Evolutionary conservation across 2,113 vertebrate species (phyloP).

Genomic region (Steatornis caripensis): DNA sequence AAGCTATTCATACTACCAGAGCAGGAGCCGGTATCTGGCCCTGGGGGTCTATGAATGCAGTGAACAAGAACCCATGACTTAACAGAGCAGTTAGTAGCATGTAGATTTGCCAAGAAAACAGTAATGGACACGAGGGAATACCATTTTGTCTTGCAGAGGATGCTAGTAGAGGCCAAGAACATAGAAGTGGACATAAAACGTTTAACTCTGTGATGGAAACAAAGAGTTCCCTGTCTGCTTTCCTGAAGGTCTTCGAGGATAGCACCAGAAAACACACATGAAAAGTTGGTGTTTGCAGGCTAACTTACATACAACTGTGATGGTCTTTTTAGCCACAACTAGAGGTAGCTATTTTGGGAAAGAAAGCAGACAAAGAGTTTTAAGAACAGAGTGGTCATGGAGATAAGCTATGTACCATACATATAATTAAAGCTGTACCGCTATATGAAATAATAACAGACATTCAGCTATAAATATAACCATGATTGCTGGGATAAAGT

Average conservation of each 20-base stretch:
- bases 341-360: neutral
- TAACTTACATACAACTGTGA: neutral
- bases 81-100: neutral
- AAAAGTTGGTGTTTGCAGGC: neutral
- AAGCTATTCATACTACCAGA: neutral
- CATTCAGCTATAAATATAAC: slow-evolving; percentile 13
- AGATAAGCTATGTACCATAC: neutral
- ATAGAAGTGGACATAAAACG: slow-evolving; percentile 5
- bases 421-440: neutral
- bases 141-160: slow-evolving; percentile 13
- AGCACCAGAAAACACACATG: neutral
- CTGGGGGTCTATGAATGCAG: neutral
- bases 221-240: neutral
- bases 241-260: neutral
- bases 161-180: slow-evolving; percentile 5
- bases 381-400: neutral
- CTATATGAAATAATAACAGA: slow-evolving; percentile 39
- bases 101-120: slow-evolving; percentile 7
- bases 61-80: slow-evolving; percentile 9
- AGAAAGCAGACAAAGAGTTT: neutral
- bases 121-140: slow-evolving; percentile 10
- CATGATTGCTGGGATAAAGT: neutral
- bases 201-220: slow-evolving; percentile 4
- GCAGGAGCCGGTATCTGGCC: neutral
- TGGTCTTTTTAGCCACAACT: neutral